Evolutionary conservation across 2,113 vertebrate genomes (phyloP).

Genomic region (Sciurus niger): DNA sequence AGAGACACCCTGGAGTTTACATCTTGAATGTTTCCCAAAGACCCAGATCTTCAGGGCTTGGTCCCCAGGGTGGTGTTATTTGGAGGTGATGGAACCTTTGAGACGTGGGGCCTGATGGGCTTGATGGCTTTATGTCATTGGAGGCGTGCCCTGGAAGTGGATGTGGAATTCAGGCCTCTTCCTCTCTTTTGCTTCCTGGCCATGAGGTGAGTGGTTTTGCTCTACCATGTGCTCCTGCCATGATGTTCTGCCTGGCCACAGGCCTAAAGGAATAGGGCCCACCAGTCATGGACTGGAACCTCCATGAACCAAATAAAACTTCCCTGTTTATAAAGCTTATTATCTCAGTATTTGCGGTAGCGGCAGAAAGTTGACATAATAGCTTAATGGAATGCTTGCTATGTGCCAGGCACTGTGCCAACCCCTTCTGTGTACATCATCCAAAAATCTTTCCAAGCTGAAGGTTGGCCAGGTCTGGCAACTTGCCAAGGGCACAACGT

Average conservation of each 20-base stretch:
- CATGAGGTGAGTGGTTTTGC: background rate
- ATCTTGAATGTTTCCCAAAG: no score
- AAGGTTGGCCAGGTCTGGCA: background rate
- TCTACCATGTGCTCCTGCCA: background rate
- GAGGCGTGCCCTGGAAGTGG: background rate
- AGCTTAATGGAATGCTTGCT: background rate
- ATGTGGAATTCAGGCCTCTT: background rate
- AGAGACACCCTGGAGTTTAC: background rate
- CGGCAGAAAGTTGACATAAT: no score
- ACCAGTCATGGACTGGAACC: background rate
- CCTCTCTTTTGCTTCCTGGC: background rate
- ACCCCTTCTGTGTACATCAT: accelerated
- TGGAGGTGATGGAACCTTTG: background rate
- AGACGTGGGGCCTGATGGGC: background rate
- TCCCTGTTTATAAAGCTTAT: background rate
- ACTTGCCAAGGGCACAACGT: background rate
- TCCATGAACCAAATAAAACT: background rate
- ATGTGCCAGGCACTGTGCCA: background rate
- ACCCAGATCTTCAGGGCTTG: background rate
- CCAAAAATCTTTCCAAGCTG: background rate
- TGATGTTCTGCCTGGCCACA: background rate
- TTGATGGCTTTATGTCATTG: background rate
- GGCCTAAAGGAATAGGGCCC: background rate
- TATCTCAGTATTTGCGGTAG: background rate
- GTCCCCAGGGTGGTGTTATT: background rate